Base-by-base conservation (phyloP, 2,888 invertebrate genomes). In the Macaria liturata region DNA sequence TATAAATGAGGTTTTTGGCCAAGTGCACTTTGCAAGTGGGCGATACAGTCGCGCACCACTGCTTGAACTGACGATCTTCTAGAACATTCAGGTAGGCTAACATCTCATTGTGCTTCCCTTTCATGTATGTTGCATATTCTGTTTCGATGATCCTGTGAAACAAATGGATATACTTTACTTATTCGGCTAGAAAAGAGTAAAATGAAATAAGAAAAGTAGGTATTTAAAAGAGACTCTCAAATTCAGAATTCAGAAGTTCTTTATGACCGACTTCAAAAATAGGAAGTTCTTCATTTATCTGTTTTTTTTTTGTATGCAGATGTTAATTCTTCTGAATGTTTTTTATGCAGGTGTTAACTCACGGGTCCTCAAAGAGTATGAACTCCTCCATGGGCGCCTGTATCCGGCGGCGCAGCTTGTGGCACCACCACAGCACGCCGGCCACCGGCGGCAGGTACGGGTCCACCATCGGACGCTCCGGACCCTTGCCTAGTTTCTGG, bases 361-460 rank as follows among this genome's bases (percentile, higher is more conserved):
- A 94, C 88, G 94, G 93, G 79, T 95, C 94, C 66, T 96, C 95
- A 62, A 96, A 91, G 37, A 93, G 57, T 57, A 93, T 92, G 57
- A 94, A 93, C 44, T 94, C 94, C 46, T 94, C 93, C 72, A 94
- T 90, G 0, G 95, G 94, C 53, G 80, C 78, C 37, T 88, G 82
- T 3, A 95, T 92, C 51, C 95, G 88, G 54, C 88, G 80, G 30
- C 92, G 91, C 43, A 96, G 76, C 78, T 97, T 96, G 68, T 93
- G 82, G 0, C 97, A 81, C 94, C 95, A 96, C 72, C 95, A 94
- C 20, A 97, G 79, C 48, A 94, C 91, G 0, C 97, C 97, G 34
- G 96, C 94, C 0, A 96, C 94, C 9, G 95, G 95, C 0, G 98
- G 97, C 75, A 95, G 94, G 76, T 95, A 94, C 9, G 91, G 83